phyloP scores from a whole-genome alignment of 2,888 invertebrate genomes.

The Trichopoda pennipes region DNA sequence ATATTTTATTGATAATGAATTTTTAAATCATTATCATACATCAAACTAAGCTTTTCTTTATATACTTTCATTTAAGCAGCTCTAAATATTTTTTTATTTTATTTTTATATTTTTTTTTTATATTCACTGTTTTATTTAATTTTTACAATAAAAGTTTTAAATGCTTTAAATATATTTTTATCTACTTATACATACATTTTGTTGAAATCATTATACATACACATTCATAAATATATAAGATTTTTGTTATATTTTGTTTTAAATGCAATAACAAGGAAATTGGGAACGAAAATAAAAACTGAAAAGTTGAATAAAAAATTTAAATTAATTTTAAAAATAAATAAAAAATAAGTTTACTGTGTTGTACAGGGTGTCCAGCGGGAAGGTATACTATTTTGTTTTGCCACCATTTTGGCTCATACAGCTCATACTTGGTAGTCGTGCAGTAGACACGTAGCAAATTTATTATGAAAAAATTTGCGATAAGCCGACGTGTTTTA shows the following conservation, averaged over 20 bases:
- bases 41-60: conserved; percentile 62
- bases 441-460: no score
- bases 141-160: conserved; percentile 52
- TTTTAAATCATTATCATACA: conserved; percentile 66
- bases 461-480: no score
- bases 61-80: conserved; percentile 54
- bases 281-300: not conserved
- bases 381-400: no score
- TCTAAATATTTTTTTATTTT: conserved; percentile 35
- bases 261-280: conserved; percentile 46
- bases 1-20: conserved; percentile 39
- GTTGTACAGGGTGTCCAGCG: no score
- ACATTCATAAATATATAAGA: not conserved
- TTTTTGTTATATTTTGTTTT: conserved; percentile 1
- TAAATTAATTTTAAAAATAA: not conserved
- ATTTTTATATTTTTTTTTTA: no score
- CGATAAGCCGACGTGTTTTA: no score
- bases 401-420: no score
- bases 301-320: not conserved
- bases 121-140: conserved; percentile 6
- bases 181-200: conserved; percentile 42
- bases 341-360: no score
- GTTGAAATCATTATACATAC: not conserved
- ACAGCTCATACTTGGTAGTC: no score
- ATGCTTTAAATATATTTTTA: conserved; percentile 54